Percentiles rank a stretch among this genome's conserved stretches.
Conservation (phyloP, 2,797 vertebrate genomes). For the Fringilla coelebs region DNA sequence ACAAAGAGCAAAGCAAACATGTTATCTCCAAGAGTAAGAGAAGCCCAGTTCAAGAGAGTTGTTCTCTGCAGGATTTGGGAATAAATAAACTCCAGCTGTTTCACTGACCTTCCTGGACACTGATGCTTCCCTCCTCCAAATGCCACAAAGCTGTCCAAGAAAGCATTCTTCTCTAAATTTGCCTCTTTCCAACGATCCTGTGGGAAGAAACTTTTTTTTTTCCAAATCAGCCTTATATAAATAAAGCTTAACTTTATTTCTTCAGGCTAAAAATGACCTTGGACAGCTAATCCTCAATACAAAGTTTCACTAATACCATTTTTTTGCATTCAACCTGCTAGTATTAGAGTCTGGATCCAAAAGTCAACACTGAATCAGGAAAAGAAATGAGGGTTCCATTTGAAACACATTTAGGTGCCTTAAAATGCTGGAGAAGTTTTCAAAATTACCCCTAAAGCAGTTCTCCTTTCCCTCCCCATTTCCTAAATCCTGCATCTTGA, state of each 20-base stretch:
- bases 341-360: constrained; percentile 1
- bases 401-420: background rate
- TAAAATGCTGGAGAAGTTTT: background rate
- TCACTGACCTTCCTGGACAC: constrained; percentile 87
- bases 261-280: constrained; percentile 71
- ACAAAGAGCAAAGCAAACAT: background rate
- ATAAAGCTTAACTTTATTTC: constrained; percentile 77
- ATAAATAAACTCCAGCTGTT: constrained; percentile 62
- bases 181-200: constrained; percentile 87
- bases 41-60: background rate
- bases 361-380: background rate
- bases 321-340: constrained; percentile 63
- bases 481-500: background rate
- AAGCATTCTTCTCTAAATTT: constrained; percentile 86
- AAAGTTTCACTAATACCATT: constrained; percentile 37
- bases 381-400: background rate
- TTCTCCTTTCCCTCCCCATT: background rate
- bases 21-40: background rate
- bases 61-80: constrained; percentile 30
- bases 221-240: constrained; percentile 74
- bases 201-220: constrained; percentile 80
- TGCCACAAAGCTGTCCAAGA: constrained; percentile 84
- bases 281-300: constrained; percentile 70
- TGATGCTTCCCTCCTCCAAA: constrained; percentile 85
- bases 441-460: background rate